Conservation (phyloP, 2,888 invertebrate genomes). For the Nephrotoma guestfalica region DNA sequence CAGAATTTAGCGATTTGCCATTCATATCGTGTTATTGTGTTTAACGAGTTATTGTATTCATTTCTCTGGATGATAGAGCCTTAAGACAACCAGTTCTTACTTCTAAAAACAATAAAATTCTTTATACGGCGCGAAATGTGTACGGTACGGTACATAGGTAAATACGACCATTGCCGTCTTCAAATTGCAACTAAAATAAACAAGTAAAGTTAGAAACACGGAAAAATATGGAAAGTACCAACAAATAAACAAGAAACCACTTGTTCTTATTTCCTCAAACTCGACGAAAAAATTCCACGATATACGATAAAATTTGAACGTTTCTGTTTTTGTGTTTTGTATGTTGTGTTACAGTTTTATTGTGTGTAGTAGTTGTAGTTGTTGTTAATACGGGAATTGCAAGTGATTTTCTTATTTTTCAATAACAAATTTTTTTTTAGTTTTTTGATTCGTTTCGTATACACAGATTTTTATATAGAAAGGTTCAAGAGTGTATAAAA, state of each 20-base stretch:
- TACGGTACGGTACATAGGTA: too few relatives aligned
- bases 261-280: background rate
- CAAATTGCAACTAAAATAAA: too few relatives aligned
- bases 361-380: background rate
- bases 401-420: background rate
- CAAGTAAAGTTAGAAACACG: too few relatives aligned
- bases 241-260: background rate
- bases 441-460: background rate
- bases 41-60: too few relatives aligned
- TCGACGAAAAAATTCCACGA: background rate
- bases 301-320: background rate
- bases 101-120: too few relatives aligned
- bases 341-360: background rate
- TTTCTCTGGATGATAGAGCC: too few relatives aligned
- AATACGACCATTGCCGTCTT: too few relatives aligned
- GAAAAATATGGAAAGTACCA: background rate
- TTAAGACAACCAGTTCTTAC: too few relatives aligned
- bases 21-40: too few relatives aligned
- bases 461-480: background rate
- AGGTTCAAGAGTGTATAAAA: conserved; percentile 1
- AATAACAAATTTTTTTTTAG: background rate
- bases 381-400: background rate
- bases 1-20: too few relatives aligned
- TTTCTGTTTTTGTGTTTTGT: background rate
- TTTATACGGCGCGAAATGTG: too few relatives aligned